Evolutionary conservation across 1,140 invertebrate genomes (phyloP).

Genomic region (Drepana arcuata): DNA sequence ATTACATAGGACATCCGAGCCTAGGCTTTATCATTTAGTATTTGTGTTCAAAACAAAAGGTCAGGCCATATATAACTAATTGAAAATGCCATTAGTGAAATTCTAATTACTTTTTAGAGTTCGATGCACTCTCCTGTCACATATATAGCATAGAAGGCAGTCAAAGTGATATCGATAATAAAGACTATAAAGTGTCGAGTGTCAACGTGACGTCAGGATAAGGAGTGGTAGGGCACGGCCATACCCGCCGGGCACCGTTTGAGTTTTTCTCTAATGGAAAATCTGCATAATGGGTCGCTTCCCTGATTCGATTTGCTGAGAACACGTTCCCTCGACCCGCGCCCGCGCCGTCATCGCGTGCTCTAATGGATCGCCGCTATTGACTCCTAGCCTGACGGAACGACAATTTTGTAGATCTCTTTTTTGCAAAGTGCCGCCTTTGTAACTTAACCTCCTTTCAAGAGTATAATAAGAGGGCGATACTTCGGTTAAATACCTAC

Average conservation of each 20-base stretch:
- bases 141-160: background rate
- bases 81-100: background rate
- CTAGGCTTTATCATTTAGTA: too few species aligned
- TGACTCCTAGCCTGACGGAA: slow-evolving; percentile 26
- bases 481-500: too few species aligned
- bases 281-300: slow-evolving; percentile 59
- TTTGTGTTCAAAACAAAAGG: too few species aligned
- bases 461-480: slow-evolving; percentile 23
- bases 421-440: slow-evolving; percentile 29
- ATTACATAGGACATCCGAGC: too few species aligned
- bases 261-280: slow-evolving; percentile 59
- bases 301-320: slow-evolving; percentile 53
- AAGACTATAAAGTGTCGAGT: background rate
- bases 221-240: background rate
- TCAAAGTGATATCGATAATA: background rate
- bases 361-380: slow-evolving; percentile 43
- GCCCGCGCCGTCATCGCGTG: slow-evolving; percentile 10
- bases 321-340: slow-evolving; percentile 31
- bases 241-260: slow-evolving; percentile 8
- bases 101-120: background rate
- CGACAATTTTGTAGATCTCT: slow-evolving; percentile 30
- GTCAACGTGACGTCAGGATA: background rate
- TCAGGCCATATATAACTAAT: slow-evolving; percentile 3
- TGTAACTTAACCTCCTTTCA: slow-evolving; percentile 31
- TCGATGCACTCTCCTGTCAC: background rate